Evolutionary conservation across 2,797 vertebrate species (phyloP), one percentile per base, ranked within the genome.

Genomic region (Nothura maculosa): DNA sequence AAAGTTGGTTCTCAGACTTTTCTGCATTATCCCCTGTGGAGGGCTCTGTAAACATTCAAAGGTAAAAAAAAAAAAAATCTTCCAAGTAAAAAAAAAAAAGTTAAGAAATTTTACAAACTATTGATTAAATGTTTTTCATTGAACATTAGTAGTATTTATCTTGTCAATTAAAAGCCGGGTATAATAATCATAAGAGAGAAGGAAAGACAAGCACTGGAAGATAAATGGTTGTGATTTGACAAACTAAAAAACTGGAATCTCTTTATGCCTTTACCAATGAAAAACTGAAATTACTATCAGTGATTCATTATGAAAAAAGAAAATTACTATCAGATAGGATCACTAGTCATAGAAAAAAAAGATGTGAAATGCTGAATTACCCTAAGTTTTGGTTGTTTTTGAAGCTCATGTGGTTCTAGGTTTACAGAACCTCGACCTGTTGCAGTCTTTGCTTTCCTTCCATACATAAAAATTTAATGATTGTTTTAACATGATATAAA

Each of bases 311-410:
- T n/a, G n/a, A n/a, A n/a, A n/a, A 69, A 34, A 22, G 38, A 43
- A 84, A 48, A 81, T 70, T 66, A 63, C 73, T 86, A 87, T 42
- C 55, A 87, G 67, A 43, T 36, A 55, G 34, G 73, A 36, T 12
- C 62, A 70, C 72, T 78, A n/a, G 54, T 87, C 89, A 84, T 70
- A 78, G 90, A 84, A 84, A 47, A 48, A 64, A 79, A 66, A 52
- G 32, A 73, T 22, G 19, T 55, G 50, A 38, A 58, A 69, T 5
- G 18, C 67, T 66, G 62, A 74, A 61, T 75, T 24, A 62, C 38
- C 17, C 4, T 28, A 55, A 48, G 58, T 28, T 38, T 10, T 48
- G 32, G 48, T 60, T 40, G 38, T 87, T 73, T 80, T 58, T 68
- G 75, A 81, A 75, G 50, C 11, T 34, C 80, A 64, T 14, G 10